Base-by-base conservation (phyloP, 2,113 vertebrate species). In the Ahaetulla prasina region DNA sequence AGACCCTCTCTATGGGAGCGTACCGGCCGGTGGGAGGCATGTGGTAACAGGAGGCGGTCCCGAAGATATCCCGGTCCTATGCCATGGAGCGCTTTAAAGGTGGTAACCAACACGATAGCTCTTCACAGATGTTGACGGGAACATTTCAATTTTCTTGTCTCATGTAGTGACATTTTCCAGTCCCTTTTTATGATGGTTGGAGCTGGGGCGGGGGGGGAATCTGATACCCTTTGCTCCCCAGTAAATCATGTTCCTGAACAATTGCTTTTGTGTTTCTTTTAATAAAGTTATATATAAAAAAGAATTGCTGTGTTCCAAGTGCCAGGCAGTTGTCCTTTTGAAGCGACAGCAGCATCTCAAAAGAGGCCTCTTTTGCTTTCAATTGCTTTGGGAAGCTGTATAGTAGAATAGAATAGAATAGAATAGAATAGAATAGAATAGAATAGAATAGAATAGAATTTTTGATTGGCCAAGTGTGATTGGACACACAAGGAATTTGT, bases 311-410 rank as follows among this genome's bases (percentile, higher is more conserved):
- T 45, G 0, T 90, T 94, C 94, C 54, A 52, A 35, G 35, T 16
- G 0, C 35, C 20, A 57, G 53, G 86, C 35, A 3, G 23, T 6
- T 45, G 53, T 55, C 18, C 25, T 55, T 57, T 47, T 54, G 23
- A 27, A 52, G 30, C 10, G 3, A 47, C 50, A 45, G n/a, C 92
- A 10, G 0, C 0, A 0, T 80, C 90, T 89, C 45, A 43, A 4
- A 47, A 80, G 68, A 60, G 11, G 9, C 92, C 87, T 45, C 20
- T 60, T 60, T 88, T 0, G 35, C 43, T 54, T 54, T 0, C 85
- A 39, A 45, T 87, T 90, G 68, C 68, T 92, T 80, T 7, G 91
- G 95, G 91, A 57, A 87, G 94, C 90, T 93, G 85, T 54, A 25
- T 50, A n/a, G n/a, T n/a, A n/a, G n/a, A n/a, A n/a, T n/a, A n/a